Conservation (phyloP, 2,888 invertebrate species). For the Blastobasis adustella region DNA sequence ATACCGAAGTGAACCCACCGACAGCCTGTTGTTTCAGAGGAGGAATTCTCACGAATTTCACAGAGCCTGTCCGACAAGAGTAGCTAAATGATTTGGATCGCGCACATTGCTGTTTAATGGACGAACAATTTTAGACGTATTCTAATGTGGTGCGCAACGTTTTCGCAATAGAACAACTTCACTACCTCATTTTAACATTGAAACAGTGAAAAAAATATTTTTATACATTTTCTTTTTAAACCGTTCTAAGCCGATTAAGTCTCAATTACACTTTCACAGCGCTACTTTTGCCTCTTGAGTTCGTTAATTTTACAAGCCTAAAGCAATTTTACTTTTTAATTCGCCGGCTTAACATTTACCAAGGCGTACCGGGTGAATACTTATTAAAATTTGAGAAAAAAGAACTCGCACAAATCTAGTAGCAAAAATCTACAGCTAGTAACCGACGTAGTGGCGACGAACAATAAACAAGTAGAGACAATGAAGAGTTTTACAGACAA, state of each 20-base stretch:
- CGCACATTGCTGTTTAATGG: background rate
- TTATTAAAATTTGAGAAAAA: no score
- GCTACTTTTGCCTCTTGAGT: background rate
- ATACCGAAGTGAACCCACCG: slow-evolving; percentile 24
- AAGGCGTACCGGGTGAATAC: no score
- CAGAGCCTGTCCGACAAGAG: slow-evolving; percentile 1
- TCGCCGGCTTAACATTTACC: no score
- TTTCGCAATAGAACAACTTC: no score
- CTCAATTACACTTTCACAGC: background rate
- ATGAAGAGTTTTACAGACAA: no score
- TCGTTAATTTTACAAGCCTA: background rate
- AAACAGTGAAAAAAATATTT: background rate
- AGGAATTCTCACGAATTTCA: slow-evolving; percentile 28
- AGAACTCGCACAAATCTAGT: no score
- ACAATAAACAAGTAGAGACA: no score
- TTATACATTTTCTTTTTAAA: background rate
- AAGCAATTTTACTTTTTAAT: no score
- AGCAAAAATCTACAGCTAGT: no score
- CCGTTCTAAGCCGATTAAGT: background rate
- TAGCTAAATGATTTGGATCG: background rate
- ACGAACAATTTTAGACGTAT: no score
- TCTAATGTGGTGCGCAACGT: no score
- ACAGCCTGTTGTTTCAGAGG: slow-evolving; percentile 18
- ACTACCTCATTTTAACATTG: background rate
- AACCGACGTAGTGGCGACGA: no score